Evolutionary conservation across 2,888 invertebrate species (phyloP), one percentile per base, ranked within the genome.

Genomic region (Drosophila greeni): DNA sequence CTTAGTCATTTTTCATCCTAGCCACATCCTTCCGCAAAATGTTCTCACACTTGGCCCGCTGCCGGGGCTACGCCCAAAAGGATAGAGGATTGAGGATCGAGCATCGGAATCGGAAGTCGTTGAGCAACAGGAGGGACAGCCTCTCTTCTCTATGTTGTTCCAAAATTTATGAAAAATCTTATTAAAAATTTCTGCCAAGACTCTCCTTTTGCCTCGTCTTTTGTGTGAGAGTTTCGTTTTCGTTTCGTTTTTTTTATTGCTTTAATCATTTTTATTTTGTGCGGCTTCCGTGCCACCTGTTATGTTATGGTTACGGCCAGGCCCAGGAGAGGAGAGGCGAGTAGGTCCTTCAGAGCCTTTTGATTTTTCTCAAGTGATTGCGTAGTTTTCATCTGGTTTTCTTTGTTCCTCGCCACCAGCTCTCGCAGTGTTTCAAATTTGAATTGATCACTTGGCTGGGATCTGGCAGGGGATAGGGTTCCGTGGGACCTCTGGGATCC

Each of bases 221-320:
- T 67, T 51, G 65, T 64, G 66, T 72, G 60, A 51, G 70, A 66
- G 82, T 69, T 61, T 81, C 57, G 65, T 73, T 72, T 72, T 60
- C 56, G 69, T 74, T 70, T 72, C 76, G 31, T 40, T 40, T 77
- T 70, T 70, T 74, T 61, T 65, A 76, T 79, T 81, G 73, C 74
- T 79, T 86, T 86, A 84, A 79, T 85, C 76, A 85, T 80, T 76
- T 84, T 77, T 80, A 84, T 84, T 76, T 86, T 86, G 79, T 87
- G 84, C 80, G 86, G 86, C 85, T 86, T 87, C 86, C 86, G 87
- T 83, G 84, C 86, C 86, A 86, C 86, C 86, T 86, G 86, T 86
- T 86, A 81, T 78, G 70, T 24, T 71, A 67, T 29, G 53, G 59
- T 20, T 49, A 31, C 18, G 43, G 23, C 36, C 57, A 40, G 23